phyloP scores from a whole-genome alignment of 2,797 vertebrate genomes.

The Neomorphus geoffroyi region DNA sequence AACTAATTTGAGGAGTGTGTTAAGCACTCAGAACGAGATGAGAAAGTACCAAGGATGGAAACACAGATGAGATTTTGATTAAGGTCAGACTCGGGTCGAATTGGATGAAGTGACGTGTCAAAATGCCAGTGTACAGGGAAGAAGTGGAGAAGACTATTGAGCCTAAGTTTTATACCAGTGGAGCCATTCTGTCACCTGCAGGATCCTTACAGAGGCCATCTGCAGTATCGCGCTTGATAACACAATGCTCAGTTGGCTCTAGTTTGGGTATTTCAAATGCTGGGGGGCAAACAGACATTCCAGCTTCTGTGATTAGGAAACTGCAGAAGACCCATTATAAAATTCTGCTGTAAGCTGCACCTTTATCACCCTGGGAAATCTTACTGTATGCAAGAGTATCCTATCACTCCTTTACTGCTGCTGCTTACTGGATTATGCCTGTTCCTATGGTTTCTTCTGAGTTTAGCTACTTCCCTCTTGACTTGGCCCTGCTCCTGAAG shows the following conservation, averaged over 20 bases:
- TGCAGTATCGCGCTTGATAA: neutral
- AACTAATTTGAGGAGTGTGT: neutral
- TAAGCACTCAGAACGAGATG: neutral
- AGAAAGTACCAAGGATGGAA: neutral
- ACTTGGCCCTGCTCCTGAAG: neutral
- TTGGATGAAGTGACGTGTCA: neutral
- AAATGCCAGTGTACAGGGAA: neutral
- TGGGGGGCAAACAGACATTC: neutral
- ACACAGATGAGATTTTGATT: neutral
- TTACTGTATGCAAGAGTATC: neutral
- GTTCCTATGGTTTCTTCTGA: neutral
- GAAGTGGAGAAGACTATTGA: neutral
- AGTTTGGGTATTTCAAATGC: neutral
- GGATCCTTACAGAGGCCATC: neutral
- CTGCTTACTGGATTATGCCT: neutral
- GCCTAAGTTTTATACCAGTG: neutral
- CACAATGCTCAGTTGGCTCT: neutral
- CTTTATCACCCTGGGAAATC: conserved; percentile 18
- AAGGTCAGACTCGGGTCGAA: neutral
- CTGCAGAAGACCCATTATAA: neutral
- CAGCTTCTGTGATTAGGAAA: neutral
- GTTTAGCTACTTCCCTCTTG: neutral
- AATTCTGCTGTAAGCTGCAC: neutral
- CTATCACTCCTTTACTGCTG: neutral
- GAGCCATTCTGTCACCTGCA: neutral